Percentiles rank a stretch among this genome's conserved stretches.
These are phyloP conservation scores for Calameuta filiformis DNA, from an alignment of 2,888 invertebrate species.

Conservation along the genomic window DNA sequence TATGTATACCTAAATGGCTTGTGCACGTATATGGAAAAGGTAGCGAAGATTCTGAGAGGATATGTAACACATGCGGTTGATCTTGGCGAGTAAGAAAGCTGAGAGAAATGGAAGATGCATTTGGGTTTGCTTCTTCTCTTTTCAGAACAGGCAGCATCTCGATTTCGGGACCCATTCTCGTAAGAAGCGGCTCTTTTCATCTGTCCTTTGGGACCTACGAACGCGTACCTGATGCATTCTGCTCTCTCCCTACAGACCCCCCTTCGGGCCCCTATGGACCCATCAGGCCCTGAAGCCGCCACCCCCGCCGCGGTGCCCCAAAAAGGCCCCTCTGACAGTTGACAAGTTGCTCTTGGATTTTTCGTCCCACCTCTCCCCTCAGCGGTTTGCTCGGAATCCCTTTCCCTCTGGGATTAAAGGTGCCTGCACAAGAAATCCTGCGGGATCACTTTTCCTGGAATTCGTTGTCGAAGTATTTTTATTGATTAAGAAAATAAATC, in stretches of 20 bases:
- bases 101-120: too few relatives aligned
- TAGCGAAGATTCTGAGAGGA: too few relatives aligned
- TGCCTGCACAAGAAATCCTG: not conserved
- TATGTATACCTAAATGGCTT: too few relatives aligned
- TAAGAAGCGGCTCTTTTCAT: conserved; percentile 22
- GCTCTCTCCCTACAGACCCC: too few relatives aligned
- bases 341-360: conserved; percentile 25
- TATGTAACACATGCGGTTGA: too few relatives aligned
- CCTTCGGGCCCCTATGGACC: too few relatives aligned
- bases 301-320: conserved; percentile 14
- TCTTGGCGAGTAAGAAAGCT: too few relatives aligned
- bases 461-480: too few relatives aligned
- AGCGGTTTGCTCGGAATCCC: not conserved
- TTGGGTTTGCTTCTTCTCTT: conserved; percentile 2
- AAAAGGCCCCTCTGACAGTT: conserved; percentile 25
- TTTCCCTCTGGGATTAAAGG: not conserved
- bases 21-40: too few relatives aligned
- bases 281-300: conserved; percentile 7
- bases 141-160: not conserved
- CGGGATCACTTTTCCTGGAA: too few relatives aligned
- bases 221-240: too few relatives aligned
- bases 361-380: conserved; percentile 10
- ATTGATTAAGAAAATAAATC: too few relatives aligned
- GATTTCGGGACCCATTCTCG: not conserved
- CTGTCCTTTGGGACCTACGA: conserved; percentile 14